Evolutionary conservation across 2,888 invertebrate genomes (phyloP), one percentile per base, ranked within the genome.

Genomic region (Nymphalis c-album): DNA sequence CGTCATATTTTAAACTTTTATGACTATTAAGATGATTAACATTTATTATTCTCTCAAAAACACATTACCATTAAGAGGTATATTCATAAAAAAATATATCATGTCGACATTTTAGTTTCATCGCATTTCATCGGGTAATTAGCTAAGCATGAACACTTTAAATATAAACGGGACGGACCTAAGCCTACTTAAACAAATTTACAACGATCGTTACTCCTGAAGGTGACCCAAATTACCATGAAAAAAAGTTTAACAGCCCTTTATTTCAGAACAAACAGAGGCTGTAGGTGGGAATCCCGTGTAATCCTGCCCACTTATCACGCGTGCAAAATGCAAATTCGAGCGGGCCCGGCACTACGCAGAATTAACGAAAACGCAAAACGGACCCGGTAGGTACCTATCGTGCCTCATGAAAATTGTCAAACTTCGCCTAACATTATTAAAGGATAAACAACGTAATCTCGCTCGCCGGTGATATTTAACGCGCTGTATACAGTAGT

Each of bases 281-380:
- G 88, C 89, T 85, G 89, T 86, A 87, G 87, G 89, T 77, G 85
- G 84, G 86, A 89, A 91, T 89, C 91, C 91, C 84, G 81, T 87
- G 89, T 92, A 92, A 92, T 92, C 92, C 92, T 73, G 81, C 77
- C 85, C 90, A 92, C 92, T 91, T 92, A 92, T 92, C 92, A 92
- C 92, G 89, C 89, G 91, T 91, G 90, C 91, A 92, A 92, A 92
- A 92, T 92, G 92, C 92, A 92, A 92, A 92, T 92, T 90, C 86
- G 75, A 79, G 75, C 82, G 81, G 84, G 81, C 65, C 79, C 80
- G 77, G 79, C 80, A 78, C 84, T 85, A 87, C 87, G 89, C 86
- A 85, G 87, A 85, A 89, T 90, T 90, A 91, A 87, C 90, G 86
- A 85, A 84, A 88, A 85, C 81, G 77, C 80, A 74, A 69, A 75